Percentiles rank a stretch among this genome's conserved stretches.
These are phyloP conservation scores for Dipodomys stephensi DNA, from an alignment of 2,113 vertebrate species.

Conservation along the genomic window DNA sequence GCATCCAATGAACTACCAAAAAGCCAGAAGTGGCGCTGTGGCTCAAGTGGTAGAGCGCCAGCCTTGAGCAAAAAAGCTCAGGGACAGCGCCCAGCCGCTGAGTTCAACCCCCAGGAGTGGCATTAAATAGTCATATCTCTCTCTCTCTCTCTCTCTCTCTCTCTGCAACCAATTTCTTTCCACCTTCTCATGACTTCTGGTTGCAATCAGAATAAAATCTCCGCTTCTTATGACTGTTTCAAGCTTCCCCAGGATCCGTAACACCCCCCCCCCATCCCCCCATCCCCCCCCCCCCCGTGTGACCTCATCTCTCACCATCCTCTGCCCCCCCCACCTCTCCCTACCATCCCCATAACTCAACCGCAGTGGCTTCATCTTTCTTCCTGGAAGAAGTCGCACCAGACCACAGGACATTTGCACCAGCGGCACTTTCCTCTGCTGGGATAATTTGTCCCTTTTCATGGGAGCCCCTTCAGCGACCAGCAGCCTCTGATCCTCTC, in stretches of 20 bases:
- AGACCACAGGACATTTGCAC: neutral
- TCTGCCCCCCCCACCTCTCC: neutral
- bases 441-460: neutral
- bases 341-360: too few relatives aligned
- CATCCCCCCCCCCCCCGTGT: neutral
- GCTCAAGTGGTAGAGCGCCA: too few relatives aligned
- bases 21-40: too few relatives aligned
- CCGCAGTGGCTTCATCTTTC: neutral
- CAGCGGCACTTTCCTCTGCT: neutral
- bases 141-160: too few relatives aligned
- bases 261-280: rapidly evolving
- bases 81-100: too few relatives aligned
- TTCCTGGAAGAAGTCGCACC: neutral
- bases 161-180: neutral
- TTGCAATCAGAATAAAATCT: neutral
- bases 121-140: too few relatives aligned
- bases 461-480: neutral
- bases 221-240: neutral
- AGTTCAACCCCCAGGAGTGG: too few relatives aligned
- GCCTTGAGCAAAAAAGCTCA: too few relatives aligned
- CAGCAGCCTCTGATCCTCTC: neutral
- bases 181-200: neutral
- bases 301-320: neutral
- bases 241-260: neutral
- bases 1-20: too few relatives aligned